Evolutionary conservation across 2,888 invertebrate species (phyloP).

Genomic region (Lagria hirta): DNA sequence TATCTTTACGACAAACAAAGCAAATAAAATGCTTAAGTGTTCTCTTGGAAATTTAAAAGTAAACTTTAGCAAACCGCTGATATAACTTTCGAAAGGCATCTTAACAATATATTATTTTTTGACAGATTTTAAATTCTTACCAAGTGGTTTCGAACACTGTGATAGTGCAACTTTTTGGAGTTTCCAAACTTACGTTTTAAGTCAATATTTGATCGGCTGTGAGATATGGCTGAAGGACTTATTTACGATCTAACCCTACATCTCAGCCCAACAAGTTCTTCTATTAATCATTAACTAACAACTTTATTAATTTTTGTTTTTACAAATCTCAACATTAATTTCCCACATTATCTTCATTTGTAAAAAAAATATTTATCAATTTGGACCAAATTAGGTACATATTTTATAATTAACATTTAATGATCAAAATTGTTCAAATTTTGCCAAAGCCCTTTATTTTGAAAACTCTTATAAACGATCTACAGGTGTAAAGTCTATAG

Average conservation of each 20-base stretch:
- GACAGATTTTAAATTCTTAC: slow-evolving; percentile 28
- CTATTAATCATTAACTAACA: too few relatives aligned
- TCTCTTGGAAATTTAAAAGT: slow-evolving; percentile 25
- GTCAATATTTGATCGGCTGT: slow-evolving; percentile 26
- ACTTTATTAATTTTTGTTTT: too few relatives aligned
- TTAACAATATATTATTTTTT: slow-evolving; percentile 27
- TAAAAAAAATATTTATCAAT: too few relatives aligned
- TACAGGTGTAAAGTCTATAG: too few relatives aligned
- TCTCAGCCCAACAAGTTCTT: too few relatives aligned
- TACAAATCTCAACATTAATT: too few relatives aligned
- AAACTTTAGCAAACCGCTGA: slow-evolving; percentile 24
- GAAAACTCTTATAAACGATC: too few relatives aligned
- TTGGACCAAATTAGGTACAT: too few relatives aligned
- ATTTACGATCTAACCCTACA: slow-evolving; percentile 19
- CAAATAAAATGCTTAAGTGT: slow-evolving; percentile 27
- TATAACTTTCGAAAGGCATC: slow-evolving; percentile 16
- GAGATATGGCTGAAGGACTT: slow-evolving; percentile 14
- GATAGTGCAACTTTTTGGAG: slow-evolving; percentile 20
- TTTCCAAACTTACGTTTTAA: slow-evolving; percentile 18
- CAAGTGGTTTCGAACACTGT: slow-evolving; percentile 18
- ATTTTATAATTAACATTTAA: too few relatives aligned
- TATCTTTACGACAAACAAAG: slow-evolving; percentile 23
- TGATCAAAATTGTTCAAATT: too few relatives aligned
- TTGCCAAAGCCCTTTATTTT: too few relatives aligned
- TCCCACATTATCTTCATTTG: too few relatives aligned